A percentile compares a stretch with the other conserved stretches of the same genome.
Evolutionary conservation across 2,888 invertebrate genomes (phyloP).

Genomic region (Calliphora vomitoria): DNA sequence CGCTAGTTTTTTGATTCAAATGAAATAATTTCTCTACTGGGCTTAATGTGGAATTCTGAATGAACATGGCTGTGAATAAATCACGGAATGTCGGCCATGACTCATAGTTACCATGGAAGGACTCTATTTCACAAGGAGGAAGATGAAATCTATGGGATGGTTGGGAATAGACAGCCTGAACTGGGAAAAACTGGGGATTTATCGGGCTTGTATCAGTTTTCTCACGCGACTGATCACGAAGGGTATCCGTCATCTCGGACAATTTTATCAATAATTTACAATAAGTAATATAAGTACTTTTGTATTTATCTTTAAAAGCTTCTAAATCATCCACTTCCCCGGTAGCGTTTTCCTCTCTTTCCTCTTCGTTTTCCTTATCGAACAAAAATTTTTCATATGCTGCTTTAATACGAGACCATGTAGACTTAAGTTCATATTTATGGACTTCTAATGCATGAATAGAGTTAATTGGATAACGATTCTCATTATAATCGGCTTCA

Average conservation of each 20-base stretch:
- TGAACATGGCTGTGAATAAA: too few species aligned
- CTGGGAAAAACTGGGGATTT: too few species aligned
- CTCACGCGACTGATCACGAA: neutral
- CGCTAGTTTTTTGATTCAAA: neutral
- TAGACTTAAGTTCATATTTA: neutral
- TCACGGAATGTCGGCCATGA: neutral
- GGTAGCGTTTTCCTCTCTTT: neutral
- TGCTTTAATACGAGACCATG: neutral
- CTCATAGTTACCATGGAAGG: too few species aligned
- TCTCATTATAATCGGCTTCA: neutral
- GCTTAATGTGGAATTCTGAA: too few species aligned
- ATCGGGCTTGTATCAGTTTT: too few species aligned
- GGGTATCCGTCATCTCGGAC: neutral
- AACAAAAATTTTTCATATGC: constrained; percentile 13
- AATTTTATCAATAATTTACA: neutral
- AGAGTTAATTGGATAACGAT: neutral
- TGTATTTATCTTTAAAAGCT: constrained; percentile 1
- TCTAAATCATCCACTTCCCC: neutral
- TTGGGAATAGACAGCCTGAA: neutral
- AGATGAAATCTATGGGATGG: neutral
- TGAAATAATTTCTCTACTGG: neutral
- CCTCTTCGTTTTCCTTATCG: constrained; percentile 6
- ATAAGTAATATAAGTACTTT: neutral
- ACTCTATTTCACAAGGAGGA: neutral
- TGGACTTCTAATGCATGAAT: constrained; percentile 2